Base-by-base conservation (phyloP, 2,113 vertebrate genomes). In the Amblyopsis rosae region DNA sequence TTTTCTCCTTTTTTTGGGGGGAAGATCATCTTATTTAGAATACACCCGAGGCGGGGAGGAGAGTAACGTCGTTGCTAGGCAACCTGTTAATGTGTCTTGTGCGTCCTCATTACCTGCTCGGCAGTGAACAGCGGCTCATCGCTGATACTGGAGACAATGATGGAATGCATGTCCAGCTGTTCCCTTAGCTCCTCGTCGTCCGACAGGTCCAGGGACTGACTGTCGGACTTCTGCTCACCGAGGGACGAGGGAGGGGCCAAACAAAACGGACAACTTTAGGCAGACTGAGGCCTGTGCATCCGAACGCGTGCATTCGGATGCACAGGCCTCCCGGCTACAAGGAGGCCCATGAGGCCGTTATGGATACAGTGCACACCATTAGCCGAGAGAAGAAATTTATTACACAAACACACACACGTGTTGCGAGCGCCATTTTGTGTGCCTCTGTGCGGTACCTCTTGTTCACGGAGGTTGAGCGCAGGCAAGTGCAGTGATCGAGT, bases 101-200 rank as follows among this genome's bases (percentile, higher is more conserved):
- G 51, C 3, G 17, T 35, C 32, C 49, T 15, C 1, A 6, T 65
- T 68, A 99, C 98, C 96, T 98, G 97, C 19, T 99, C 98, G 8
- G 96, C 98, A 3, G 98, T 99, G 90, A 96, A 96, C 61, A 99
- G 94, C 0, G 98, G 98, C 74, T 99, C 98, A 0, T 98, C 95
- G 0, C 70, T 95, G 69, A 99, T 93, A 58, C 95, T 96, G 64
- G 98, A 98, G 19, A 99, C 96, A 1, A 99, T 99, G 85, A 99
- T 98, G 0, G 97, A 96, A 88, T 99, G 98, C 96, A 99, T 98
- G 66, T 99, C 96, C 91, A 99, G 82, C 82, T 98, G 97, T 49
- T 99, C 98, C 82, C 97, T 92, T 75, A 99, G 90, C 68, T 99
- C 98, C 81, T 99, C 98, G 0, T 99, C 97, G 67, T 99, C 98